Base-by-base conservation (phyloP, 2,888 invertebrate genomes). In the Operophtera brumata region DNA sequence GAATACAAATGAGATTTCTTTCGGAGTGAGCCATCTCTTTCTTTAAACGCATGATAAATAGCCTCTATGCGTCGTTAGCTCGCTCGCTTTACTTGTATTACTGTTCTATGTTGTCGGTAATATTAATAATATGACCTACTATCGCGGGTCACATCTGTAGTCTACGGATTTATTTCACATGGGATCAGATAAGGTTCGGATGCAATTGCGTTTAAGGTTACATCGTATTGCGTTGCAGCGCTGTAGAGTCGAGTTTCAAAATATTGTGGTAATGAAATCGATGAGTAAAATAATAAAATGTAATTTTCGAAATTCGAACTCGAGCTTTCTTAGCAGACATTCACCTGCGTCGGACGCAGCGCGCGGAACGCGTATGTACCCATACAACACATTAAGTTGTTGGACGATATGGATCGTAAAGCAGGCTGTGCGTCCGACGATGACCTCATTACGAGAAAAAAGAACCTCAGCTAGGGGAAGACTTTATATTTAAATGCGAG, bases 71-170 rank as follows among this genome's bases (percentile, higher is more conserved):
- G 75, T 85, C 84, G 86, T 86, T 86, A 86, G 77, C 81, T 78
- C 77, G 76, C 77, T 74, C 72, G 76, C 78, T 77, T 78, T 78
- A 78, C 83, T 80, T 80, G 82, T 85, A 82, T 84, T 73, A 82
- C 81, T 79, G 77, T 78, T 80, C 81, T 78, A 85, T 81, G 82
- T 84, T 85, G 84, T 83, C 81, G 76, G 85, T 82, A 80, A 83
- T 82, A 88, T 88, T 86, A 88, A 89, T 89, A 86, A 82, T 66
- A 73, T 84, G 85, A 86, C 83, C 88, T 80, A 81, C 80, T 82
- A 87, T 87, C 88, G 73, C 62, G 65, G 85, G 82, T 88, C 80
- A 82, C 67, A 87, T 88, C 86, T 81, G 68, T 76, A 74, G 75
- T 68, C 75, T 71, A 43, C 74, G 77, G 60, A 82, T 83, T 83